These are phyloP conservation scores for Dendrocopos noguchii DNA, from an alignment of 2,113 vertebrate genomes.

Conservation along the genomic window DNA sequence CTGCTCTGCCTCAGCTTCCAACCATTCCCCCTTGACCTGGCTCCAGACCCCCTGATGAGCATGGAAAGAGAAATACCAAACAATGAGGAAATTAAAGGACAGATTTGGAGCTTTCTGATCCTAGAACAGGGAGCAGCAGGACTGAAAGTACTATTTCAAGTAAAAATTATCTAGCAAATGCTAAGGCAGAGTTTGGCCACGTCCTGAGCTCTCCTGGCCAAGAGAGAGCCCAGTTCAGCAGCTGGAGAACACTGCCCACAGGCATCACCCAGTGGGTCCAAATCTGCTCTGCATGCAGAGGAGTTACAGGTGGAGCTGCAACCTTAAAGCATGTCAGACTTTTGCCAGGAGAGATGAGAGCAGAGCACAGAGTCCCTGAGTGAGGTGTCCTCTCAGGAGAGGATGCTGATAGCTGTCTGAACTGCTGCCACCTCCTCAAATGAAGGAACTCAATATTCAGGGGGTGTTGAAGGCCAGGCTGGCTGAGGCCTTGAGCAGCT, in stretches of 20 bases:
- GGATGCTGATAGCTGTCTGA: rapidly evolving
- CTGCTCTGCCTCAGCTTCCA: no score
- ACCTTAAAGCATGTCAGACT: rapidly evolving
- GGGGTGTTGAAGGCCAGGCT: neutral
- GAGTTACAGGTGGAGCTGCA: neutral
- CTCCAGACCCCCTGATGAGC: neutral
- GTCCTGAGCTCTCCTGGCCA: neutral
- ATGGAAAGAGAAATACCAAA: neutral
- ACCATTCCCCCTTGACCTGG: no score
- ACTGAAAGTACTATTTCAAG: neutral
- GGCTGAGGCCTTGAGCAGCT: no score
- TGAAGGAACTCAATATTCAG: neutral
- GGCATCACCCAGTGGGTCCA: neutral
- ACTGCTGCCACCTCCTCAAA: rapidly evolving
- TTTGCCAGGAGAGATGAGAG: neutral
- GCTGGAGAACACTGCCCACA: neutral
- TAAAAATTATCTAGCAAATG: neutral
- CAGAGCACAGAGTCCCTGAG: neutral
- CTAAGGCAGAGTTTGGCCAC: neutral
- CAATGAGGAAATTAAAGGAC: neutral
- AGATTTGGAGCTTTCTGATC: neutral
- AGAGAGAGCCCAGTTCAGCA: neutral
- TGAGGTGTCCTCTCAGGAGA: neutral
- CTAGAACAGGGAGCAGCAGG: neutral
- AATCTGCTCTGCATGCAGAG: rapidly evolving